These are phyloP conservation scores for Pseudomugil gertrudae DNA, from an alignment of 2,797 vertebrate species.

Conservation along the genomic window DNA sequence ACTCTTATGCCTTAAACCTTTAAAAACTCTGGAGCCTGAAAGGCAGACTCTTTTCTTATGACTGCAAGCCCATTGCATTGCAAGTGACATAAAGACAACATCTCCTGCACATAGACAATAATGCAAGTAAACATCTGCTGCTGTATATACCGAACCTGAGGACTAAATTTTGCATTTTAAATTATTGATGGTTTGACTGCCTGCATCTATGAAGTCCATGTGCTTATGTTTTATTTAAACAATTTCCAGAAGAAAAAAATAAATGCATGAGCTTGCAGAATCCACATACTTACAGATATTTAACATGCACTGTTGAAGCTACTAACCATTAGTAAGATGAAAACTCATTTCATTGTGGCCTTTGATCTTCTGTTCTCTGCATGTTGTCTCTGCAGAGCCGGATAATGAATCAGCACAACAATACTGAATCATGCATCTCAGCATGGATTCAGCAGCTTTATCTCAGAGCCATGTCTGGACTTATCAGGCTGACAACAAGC, in stretches of 20 bases:
- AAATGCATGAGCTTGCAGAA: conserved; percentile 18
- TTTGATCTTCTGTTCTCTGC: conserved; percentile 46
- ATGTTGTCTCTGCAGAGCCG: conserved; percentile 21
- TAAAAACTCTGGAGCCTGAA: no score
- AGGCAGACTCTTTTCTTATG: no score
- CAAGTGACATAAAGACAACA: neutral
- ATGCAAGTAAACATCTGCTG: neutral
- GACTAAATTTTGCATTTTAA: conserved; percentile 40
- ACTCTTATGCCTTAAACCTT: no score
- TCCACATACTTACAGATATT: conserved; percentile 1
- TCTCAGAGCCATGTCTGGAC: conserved; percentile 16
- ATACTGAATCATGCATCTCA: conserved; percentile 26
- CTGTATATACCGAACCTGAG: neutral
- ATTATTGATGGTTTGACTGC: conserved; percentile 35
- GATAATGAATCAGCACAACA: conserved; percentile 36
- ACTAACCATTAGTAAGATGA: conserved; percentile 38
- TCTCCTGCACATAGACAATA: neutral
- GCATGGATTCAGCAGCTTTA: conserved; percentile 16
- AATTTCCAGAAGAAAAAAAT: conserved; percentile 34
- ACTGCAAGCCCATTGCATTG: neutral
- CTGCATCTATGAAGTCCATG: conserved; percentile 25
- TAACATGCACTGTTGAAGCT: conserved; percentile 13
- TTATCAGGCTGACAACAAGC: conserved; percentile 16
- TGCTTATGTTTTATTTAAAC: conserved; percentile 59
- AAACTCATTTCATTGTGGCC: conserved; percentile 32